Percentiles rank a stretch among this genome's conserved stretches.
phyloP scores from a whole-genome alignment of 2,113 vertebrate species.

The Scartelaos histophorus region DNA sequence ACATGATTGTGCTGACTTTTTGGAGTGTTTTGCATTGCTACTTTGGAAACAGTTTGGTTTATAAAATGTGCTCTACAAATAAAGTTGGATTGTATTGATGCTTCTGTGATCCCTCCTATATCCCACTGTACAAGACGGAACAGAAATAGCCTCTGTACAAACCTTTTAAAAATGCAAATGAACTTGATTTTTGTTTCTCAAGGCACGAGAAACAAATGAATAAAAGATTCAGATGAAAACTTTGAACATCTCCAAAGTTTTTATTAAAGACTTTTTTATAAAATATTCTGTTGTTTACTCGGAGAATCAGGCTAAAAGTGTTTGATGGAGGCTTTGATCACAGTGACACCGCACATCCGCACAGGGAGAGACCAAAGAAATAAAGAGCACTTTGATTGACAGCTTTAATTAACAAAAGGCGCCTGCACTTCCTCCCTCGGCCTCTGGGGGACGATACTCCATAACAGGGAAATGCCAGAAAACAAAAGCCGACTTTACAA shows the following conservation, averaged over 20 bases:
- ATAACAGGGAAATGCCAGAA: conserved; percentile 61
- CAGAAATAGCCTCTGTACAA: conserved; percentile 14
- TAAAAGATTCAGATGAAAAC: conserved; percentile 53
- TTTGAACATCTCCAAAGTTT: conserved; percentile 54
- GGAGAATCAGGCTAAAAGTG: conserved; percentile 41
- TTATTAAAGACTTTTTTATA: conserved; percentile 57
- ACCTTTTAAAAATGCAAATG: conserved; percentile 45
- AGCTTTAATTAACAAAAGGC: conserved; percentile 75
- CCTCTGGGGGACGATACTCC: conserved; percentile 58
- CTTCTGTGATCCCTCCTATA: no score
- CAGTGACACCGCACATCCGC: conserved; percentile 64
- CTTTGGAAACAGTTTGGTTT: no score
- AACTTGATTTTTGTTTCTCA: conserved; percentile 33
- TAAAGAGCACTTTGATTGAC: conserved; percentile 65
- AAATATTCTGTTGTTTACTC: conserved; percentile 65
- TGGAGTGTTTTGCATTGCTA: no score
- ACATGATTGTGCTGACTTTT: no score
- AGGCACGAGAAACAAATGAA: conserved; percentile 52
- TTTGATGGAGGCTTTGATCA: conserved; percentile 72
- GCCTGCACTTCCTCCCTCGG: conserved; percentile 59
- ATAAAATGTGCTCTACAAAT: no score
- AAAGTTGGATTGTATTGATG: no score
- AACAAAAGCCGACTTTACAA: conserved; percentile 60
- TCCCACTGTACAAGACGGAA: background rate
- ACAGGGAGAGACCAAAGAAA: conserved; percentile 52